Evolutionary conservation across 2,888 invertebrate species (phyloP).

Genomic region (Apodemia zela): DNA sequence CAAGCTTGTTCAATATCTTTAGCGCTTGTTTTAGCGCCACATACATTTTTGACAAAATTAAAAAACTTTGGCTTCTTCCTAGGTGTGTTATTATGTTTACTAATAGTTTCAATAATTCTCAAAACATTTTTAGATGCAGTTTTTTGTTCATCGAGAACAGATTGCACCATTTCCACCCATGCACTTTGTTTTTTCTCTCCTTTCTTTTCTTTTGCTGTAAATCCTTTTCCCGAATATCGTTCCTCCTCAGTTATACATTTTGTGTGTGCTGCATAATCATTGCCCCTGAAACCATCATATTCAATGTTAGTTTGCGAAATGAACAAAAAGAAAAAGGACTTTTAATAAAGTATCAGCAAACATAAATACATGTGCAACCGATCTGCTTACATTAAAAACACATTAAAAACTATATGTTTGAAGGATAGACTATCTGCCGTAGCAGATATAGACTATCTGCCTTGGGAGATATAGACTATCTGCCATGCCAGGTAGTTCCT

Average conservation of each 20-base stretch:
- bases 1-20: constrained; percentile 84
- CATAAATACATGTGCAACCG: too few species aligned
- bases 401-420: too few species aligned
- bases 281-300: constrained; percentile 75
- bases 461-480: too few species aligned
- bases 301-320: too few species aligned
- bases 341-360: too few species aligned
- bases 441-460: too few species aligned
- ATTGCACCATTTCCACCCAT: constrained; percentile 88
- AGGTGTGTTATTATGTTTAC: constrained; percentile 89
- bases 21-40: constrained; percentile 77
- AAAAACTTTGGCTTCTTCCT: constrained; percentile 91
- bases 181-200: constrained; percentile 92
- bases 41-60: constrained; percentile 86
- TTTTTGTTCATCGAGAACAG: constrained; percentile 80
- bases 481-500: too few species aligned
- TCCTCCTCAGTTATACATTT: constrained; percentile 93
- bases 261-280: constrained; percentile 88
- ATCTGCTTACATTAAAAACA: too few species aligned
- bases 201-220: constrained; percentile 87
- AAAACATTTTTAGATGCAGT: constrained; percentile 79
- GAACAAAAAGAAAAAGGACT: too few species aligned
- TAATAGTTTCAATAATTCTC: constrained; percentile 83
- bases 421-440: too few species aligned
- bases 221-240: constrained; percentile 92